phyloP scores from a whole-genome alignment of 2,888 invertebrate species.

The Nephrotoma appendiculata region DNA sequence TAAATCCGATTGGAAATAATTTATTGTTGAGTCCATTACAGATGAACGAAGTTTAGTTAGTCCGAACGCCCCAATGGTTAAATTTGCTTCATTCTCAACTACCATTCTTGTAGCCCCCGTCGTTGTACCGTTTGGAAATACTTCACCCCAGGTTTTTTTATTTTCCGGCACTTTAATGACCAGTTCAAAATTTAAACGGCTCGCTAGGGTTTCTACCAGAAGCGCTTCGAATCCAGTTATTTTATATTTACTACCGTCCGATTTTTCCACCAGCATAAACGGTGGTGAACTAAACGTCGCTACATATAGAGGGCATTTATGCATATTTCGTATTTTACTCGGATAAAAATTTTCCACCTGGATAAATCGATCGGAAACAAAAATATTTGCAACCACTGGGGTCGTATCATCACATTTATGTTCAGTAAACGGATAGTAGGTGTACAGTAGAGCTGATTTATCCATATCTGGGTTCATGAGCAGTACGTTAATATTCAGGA shows the following conservation, averaged over 20 bases:
- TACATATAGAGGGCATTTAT: slow-evolving; percentile 8
- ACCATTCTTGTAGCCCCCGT: slow-evolving; percentile 11
- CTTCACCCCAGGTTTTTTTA: slow-evolving; percentile 4
- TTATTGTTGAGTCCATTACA: not conserved
- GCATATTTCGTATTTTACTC: slow-evolving; percentile 10
- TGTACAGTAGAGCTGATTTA: slow-evolving; percentile 7
- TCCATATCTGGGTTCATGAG: not conserved
- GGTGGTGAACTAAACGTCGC: slow-evolving; percentile 7
- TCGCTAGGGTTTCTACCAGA: slow-evolving; percentile 8
- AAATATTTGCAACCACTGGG: slow-evolving; percentile 8
- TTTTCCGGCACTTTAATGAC: not conserved
- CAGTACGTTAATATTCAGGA: slow-evolving; percentile 2
- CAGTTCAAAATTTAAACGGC: slow-evolving; percentile 10
- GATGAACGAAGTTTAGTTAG: not conserved
- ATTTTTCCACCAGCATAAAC: slow-evolving; percentile 3
- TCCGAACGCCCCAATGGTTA: slow-evolving; percentile 8
- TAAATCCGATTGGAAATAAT: slow-evolving; percentile 6
- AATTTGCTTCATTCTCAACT: slow-evolving; percentile 6
- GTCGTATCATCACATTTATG: slow-evolving; percentile 6
- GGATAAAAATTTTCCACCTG: slow-evolving; percentile 8
- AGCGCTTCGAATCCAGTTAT: slow-evolving; percentile 10
- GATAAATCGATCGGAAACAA: slow-evolving; percentile 1
- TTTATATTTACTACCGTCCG: not conserved
- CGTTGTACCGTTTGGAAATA: slow-evolving; percentile 5
- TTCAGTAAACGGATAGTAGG: slow-evolving; percentile 11